A percentile compares a stretch with the other conserved stretches of the same genome.
Evolutionary conservation across 2,888 invertebrate species (phyloP).

Genomic region (Aleiodes leptofemur): DNA sequence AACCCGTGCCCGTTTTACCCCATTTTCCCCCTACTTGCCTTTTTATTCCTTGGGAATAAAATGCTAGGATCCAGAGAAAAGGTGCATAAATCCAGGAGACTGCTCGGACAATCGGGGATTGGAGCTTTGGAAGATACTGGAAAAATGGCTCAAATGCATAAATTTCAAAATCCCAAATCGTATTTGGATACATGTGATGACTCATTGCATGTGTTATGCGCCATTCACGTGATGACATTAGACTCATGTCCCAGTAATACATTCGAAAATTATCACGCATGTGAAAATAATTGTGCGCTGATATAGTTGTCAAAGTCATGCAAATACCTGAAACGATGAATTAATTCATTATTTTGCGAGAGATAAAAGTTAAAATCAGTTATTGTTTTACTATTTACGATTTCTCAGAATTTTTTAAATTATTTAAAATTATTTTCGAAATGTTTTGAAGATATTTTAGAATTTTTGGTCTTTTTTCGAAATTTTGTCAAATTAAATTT

Average conservation of each 20-base stretch:
- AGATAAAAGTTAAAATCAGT: too few species aligned
- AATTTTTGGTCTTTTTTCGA: too few species aligned
- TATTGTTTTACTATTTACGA: too few species aligned
- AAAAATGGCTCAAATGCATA: conserved; percentile 82
- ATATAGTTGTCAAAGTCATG: conserved; percentile 79
- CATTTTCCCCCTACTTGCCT: conserved; percentile 69
- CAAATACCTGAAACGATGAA: conserved; percentile 76
- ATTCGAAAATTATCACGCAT: conserved; percentile 86
- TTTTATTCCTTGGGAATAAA: conserved; percentile 71
- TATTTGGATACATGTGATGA: conserved; percentile 88
- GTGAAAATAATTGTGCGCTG: conserved; percentile 88
- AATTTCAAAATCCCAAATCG: conserved; percentile 84
- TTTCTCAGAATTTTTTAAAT: too few species aligned
- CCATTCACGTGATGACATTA: conserved; percentile 84
- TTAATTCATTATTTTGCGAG: conserved; percentile 33
- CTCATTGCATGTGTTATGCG: conserved; percentile 86
- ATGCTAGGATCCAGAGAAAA: conserved; percentile 73
- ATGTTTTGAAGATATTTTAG: too few species aligned
- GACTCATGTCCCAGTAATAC: conserved; percentile 84
- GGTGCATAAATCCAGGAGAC: conserved; percentile 78
- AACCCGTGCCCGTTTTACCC: too few species aligned
- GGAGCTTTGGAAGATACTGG: conserved; percentile 80
- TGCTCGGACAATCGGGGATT: conserved; percentile 77
- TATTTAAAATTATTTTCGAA: too few species aligned
- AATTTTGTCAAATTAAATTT: not conserved